Conservation (phyloP, 2,113 vertebrate species). For the Zootoca vivipara region DNA sequence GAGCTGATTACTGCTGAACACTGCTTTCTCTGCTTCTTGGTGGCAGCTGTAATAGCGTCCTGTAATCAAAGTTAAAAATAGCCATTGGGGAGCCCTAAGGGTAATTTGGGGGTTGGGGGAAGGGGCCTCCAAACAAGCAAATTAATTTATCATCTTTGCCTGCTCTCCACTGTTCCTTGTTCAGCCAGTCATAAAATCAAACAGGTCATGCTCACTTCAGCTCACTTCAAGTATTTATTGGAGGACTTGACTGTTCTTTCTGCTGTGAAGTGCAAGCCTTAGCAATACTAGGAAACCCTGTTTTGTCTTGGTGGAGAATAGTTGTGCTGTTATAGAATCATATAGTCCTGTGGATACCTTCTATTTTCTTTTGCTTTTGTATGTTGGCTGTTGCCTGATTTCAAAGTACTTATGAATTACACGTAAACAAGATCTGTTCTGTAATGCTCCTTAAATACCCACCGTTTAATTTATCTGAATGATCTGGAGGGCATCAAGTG, state of each 20-base stretch:
- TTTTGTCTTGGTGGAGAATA: conserved; percentile 18
- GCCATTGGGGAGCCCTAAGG: conserved; percentile 32
- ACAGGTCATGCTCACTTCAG: background rate
- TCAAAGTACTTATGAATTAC: background rate
- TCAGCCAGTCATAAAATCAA: conserved; percentile 6
- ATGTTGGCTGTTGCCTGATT: background rate
- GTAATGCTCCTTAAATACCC: background rate
- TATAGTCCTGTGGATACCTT: background rate
- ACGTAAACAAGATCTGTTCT: background rate
- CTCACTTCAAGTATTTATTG: conserved; percentile 17
- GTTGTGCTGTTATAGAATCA: background rate
- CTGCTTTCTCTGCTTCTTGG: conserved; percentile 36
- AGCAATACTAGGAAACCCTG: background rate
- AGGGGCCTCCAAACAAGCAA: conserved; percentile 40
- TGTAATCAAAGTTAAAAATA: conserved; percentile 29
- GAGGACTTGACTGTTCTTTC: conserved; percentile 20
- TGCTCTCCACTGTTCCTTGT: conserved; percentile 47
- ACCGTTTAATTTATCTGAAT: background rate
- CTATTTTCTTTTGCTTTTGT: background rate
- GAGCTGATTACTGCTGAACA: background rate
- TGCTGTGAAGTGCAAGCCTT: background rate
- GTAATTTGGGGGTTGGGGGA: background rate
- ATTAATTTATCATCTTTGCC: conserved; percentile 47
- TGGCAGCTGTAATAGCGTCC: conserved; percentile 46
- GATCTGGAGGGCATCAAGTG: background rate